Conservation (phyloP, 1,140 invertebrate species). For the Drosophila subpulchrella region DNA sequence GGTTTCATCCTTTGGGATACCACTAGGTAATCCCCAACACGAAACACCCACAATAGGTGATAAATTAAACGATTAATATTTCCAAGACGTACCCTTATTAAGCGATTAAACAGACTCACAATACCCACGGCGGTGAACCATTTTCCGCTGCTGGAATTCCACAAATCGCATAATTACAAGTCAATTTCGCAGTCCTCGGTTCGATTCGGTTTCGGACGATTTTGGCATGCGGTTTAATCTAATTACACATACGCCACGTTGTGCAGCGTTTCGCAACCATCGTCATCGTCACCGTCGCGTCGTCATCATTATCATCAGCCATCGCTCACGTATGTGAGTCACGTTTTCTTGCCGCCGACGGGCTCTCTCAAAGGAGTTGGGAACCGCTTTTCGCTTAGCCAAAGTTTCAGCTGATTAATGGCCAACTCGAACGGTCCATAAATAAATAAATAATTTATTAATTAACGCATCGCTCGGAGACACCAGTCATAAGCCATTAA, state of each 20-base stretch:
- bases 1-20: neutral
- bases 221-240: conserved; percentile 81
- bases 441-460: conserved; percentile 81
- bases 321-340: conserved; percentile 66
- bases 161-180: conserved; percentile 73
- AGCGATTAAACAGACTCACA: conserved; percentile 53
- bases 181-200: conserved; percentile 69
- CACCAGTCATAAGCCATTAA: conserved; percentile 54
- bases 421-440: conserved; percentile 69
- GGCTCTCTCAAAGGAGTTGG: conserved; percentile 75
- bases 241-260: conserved; percentile 83
- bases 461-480: conserved; percentile 66
- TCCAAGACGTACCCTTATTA: conserved; percentile 49
- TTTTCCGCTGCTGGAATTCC: conserved; percentile 58
- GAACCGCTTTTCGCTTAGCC: conserved; percentile 55
- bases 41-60: neutral
- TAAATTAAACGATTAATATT: conserved; percentile 20
- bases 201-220: conserved; percentile 62
- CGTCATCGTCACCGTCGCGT: conserved; percentile 19
- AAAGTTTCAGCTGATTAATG: conserved; percentile 74
- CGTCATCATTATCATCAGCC: conserved; percentile 16
- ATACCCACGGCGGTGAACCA: conserved; percentile 12
- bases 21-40: neutral
- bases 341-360: conserved; percentile 75
- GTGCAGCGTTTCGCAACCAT: conserved; percentile 66